Evolutionary conservation across 2,113 vertebrate species (phyloP), one percentile per base, ranked within the genome.

Genomic region (Lepus americanus): DNA sequence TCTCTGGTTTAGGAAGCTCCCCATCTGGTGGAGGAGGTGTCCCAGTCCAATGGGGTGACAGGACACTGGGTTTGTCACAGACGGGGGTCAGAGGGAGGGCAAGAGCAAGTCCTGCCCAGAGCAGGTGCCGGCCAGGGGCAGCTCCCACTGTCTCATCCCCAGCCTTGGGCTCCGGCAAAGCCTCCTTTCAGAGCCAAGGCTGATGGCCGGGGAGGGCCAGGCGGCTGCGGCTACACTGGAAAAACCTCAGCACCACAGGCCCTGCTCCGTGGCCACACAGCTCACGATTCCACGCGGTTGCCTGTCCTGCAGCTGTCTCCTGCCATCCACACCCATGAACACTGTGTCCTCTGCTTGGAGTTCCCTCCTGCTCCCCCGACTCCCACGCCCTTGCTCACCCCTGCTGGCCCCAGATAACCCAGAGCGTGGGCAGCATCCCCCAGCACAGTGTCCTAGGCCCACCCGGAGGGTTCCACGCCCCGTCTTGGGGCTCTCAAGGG

Each of bases 211-310:
- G 14, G 10, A n/a, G 51, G 29, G 25, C n/a, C 23, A 1, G n/a
- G 82, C 49, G 70, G n/a, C 90, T 44, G 19, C 20, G 0, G 4
- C 3, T 5, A n/a, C 0, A 2, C 19, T 49, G 31, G 66, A 0
- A 0, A 78, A 22, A 6, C 61, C 49, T 16, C 3, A 0, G 8
- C 31, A 0, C 31, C 33, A 31, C 9, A 7, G 0, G 70, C 8
- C 51, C 53, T 31, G 22, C 49, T n/a, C 53, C 0, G 0, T 1
- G 23, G 1, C 20, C 33, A 14, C 17, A 5, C 22, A 10, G 19
- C 51, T 6, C 0, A 0, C 13, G 27, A 1, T 17, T 33, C 72
- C 22, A 5, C 4, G 0, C 1, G 12, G 13, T 1, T 49, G 44
- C 59, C 25, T 4, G 51, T 33, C 44, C 69, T 25, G 67, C 74